Conservation (phyloP, 2,888 invertebrate genomes). For the Octodonta nipae region DNA sequence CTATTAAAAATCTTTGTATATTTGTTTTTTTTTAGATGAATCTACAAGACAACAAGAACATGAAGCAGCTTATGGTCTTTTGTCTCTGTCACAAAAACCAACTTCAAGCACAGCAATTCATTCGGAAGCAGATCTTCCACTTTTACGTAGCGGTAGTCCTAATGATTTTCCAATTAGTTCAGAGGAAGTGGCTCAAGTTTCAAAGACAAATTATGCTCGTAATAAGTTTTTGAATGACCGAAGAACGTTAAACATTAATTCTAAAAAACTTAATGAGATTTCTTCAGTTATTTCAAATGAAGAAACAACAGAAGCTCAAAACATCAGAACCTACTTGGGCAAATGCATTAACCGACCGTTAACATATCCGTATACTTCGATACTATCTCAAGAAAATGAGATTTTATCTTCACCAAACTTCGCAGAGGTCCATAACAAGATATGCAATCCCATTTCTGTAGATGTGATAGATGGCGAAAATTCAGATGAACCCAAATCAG, state of each 20-base stretch:
- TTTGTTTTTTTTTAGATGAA: constrained; percentile 46
- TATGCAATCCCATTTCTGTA: neutral
- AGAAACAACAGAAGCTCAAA: constrained; percentile 17
- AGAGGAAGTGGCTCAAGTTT: constrained; percentile 32
- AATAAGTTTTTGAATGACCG: constrained; percentile 31
- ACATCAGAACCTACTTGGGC: constrained; percentile 26
- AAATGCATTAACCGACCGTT: constrained; percentile 44
- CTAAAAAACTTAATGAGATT: constrained; percentile 10
- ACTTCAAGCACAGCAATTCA: constrained; percentile 17
- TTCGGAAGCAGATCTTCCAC: constrained; percentile 10
- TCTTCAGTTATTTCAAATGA: constrained; percentile 8
- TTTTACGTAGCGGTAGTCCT: constrained; percentile 12
- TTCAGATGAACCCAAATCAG: constrained; percentile 25
- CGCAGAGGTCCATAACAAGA: constrained; percentile 3
- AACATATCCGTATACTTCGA: constrained; percentile 50
- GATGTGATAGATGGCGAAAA: neutral
- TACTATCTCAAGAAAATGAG: constrained; percentile 8
- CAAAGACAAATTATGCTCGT: constrained; percentile 33
- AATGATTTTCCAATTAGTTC: constrained; percentile 25
- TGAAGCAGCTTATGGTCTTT: constrained; percentile 70
- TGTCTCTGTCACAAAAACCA: constrained; percentile 54
- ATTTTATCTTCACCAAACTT: no score
- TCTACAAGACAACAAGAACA: constrained; percentile 65
- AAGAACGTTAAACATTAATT: constrained; percentile 8
- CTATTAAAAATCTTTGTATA: no score